Base-by-base conservation (phyloP, 2,113 vertebrate species). In the Lepus europaeus region DNA sequence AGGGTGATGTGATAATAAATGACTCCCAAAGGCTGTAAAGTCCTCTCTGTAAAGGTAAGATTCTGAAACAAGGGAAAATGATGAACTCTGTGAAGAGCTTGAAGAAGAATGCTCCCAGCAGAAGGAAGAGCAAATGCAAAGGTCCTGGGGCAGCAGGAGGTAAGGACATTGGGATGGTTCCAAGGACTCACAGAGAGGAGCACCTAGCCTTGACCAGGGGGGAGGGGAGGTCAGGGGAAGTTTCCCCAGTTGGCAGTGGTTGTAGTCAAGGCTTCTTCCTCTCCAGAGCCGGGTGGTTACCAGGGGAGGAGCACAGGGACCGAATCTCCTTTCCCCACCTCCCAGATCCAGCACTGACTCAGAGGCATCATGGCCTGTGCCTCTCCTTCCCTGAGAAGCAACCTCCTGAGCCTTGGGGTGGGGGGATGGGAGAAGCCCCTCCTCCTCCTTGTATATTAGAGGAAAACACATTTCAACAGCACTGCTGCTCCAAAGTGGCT, bases 131-230 rank as follows among this genome's bases (percentile, higher is more conserved):
- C 45, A 64, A 63, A 25, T 33, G 4, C 64, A 64, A 86, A 91
- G 69, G 76, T 66, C 81, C 33, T 16, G 9, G 63, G 61, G 51
- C 45, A 74, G 29, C 25, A n/a, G 3, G 9, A 81, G 14, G 23
- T 61, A 6, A 72, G 78, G 20, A 5, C 1, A 0, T 29, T 51
- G 22, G 61, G 31, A 23, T 2, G 0, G 13, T 53, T 20, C 56
- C 45, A 31, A 23, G 8, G 13, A 80, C 23, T 72, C 9, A 9
- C 0, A 89, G 17, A 91, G 3, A 72, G 66, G 19, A 56, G 11
- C 69, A 16, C 31, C 23, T 4, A 53, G 53, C 10, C 33, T 76
- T 51, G 53, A 61, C 9, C 22, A 12, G 2, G 7, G 19, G 22
- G 8, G 3, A 74, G 51, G 61, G 12, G 11, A 2, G 19, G 20